Percentiles rank a stretch among this genome's conserved stretches.
phyloP scores from a whole-genome alignment of 2,113 vertebrate species.

The Stomatorhinus ivindoensis region DNA sequence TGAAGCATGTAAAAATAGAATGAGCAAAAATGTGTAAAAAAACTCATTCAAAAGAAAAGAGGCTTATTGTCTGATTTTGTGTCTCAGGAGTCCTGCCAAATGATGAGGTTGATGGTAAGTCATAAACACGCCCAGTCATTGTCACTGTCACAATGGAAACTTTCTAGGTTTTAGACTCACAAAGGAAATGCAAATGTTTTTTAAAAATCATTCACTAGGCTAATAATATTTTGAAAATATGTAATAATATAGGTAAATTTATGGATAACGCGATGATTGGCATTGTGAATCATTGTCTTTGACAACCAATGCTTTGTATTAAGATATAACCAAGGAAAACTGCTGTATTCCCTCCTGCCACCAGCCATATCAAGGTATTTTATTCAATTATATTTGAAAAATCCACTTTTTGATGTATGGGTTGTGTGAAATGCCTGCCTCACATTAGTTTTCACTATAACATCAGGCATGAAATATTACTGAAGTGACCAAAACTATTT shows the following conservation, averaged over 20 bases:
- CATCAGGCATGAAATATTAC: background rate
- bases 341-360: background rate
- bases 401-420: background rate
- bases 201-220: background rate
- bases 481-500: background rate
- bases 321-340: background rate
- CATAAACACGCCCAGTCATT: background rate
- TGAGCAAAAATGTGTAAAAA: background rate
- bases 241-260: background rate
- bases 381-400: background rate
- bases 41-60: background rate
- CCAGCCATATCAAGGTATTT: background rate
- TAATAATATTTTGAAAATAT: background rate
- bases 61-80: background rate
- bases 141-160: background rate
- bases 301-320: background rate
- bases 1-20: background rate
- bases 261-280: background rate
- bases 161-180: background rate
- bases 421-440: background rate
- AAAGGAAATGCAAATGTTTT: background rate
- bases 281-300: background rate
- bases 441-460: background rate
- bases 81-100: background rate
- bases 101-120: background rate